These are phyloP conservation scores for Pangasianodon gigas DNA, from an alignment of 2,113 vertebrate genomes.

Conservation along the genomic window DNA sequence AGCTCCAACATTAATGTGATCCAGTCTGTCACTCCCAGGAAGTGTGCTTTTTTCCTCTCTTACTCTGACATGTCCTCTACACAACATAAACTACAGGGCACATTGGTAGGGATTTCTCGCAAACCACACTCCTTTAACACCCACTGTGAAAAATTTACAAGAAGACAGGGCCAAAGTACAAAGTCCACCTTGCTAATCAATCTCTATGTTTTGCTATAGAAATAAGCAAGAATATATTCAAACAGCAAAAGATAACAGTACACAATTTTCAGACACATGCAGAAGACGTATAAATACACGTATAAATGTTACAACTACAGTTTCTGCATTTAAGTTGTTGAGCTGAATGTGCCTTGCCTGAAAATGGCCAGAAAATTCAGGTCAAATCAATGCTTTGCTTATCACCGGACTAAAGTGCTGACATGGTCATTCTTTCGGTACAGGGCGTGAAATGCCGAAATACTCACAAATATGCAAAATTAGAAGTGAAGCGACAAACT, in stretches of 20 bases:
- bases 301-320: neutral
- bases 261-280: neutral
- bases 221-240: neutral
- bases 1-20: neutral
- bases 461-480: neutral
- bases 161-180: slow-evolving; percentile 40
- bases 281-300: neutral
- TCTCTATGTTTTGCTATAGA: neutral
- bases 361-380: neutral
- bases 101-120: neutral
- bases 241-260: neutral
- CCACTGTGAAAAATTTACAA: neutral
- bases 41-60: neutral
- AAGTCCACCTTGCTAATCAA: slow-evolving; percentile 43
- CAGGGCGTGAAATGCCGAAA: neutral
- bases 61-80: neutral
- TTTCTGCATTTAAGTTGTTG: neutral
- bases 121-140: neutral
- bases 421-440: neutral
- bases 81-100: neutral
- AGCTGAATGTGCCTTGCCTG: neutral
- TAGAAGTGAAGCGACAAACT: neutral
- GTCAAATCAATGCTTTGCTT: neutral
- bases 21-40: neutral
- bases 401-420: neutral